These are phyloP conservation scores for Apteryx owenii DNA, from an alignment of 2,113 vertebrate genomes.

Conservation along the genomic window DNA sequence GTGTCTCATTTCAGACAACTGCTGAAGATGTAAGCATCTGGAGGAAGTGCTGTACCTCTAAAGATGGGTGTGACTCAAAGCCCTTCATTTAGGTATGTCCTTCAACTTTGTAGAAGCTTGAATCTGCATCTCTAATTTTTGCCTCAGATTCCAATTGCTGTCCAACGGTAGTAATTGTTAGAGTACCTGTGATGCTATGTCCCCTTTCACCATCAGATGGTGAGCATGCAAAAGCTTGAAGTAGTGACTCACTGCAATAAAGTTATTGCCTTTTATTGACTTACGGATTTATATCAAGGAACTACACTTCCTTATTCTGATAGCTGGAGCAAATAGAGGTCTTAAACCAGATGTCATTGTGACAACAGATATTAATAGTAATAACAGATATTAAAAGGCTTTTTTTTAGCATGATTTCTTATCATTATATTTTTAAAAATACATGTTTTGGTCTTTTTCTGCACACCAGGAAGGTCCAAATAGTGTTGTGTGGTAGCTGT, in stretches of 20 bases:
- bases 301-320: constrained; percentile 16
- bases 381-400: background rate
- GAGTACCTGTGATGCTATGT: background rate
- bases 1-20: background rate
- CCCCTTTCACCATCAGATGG: background rate
- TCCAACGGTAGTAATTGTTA: background rate
- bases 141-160: background rate
- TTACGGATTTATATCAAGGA: background rate
- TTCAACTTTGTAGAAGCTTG: background rate
- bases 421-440: background rate
- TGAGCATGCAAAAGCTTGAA: background rate
- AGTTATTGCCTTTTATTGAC: background rate
- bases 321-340: background rate
- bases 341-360: constrained; percentile 28
- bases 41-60: fast-evolving
- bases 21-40: background rate
- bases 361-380: background rate
- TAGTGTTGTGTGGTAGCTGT: background rate
- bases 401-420: background rate
- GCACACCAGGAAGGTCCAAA: background rate
- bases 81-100: no score
- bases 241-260: constrained; percentile 18
- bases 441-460: background rate
- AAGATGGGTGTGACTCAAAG: background rate
- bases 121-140: background rate